Conservation (phyloP, 2,888 invertebrate species). For the Mellilla xanthometata region DNA sequence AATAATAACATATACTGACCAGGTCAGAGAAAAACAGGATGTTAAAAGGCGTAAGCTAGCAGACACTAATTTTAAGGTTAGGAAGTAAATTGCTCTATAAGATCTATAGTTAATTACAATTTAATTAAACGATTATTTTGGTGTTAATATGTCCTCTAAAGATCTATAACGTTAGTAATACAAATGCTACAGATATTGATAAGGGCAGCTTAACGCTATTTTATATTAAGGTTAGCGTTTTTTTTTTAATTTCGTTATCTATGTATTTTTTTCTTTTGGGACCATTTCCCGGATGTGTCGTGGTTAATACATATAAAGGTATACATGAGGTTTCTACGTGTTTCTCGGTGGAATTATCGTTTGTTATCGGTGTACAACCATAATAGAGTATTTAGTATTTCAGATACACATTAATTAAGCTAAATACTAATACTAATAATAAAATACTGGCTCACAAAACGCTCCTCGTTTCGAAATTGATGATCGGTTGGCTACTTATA, state of each 20-base stretch:
- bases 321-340: too few species aligned
- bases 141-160: constrained; percentile 12
- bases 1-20: constrained; percentile 56
- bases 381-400: constrained; percentile 18
- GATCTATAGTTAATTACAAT: constrained; percentile 10
- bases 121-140: constrained; percentile 11
- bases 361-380: constrained; percentile 16
- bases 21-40: constrained; percentile 55
- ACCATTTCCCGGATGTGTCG: too few species aligned
- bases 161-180: constrained; percentile 2
- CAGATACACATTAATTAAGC: constrained; percentile 1
- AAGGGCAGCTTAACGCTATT: neutral
- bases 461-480: too few species aligned
- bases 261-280: too few species aligned
- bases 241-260: too few species aligned
- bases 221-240: neutral
- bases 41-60: constrained; percentile 59
- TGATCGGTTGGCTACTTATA: too few species aligned
- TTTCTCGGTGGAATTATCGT: too few species aligned
- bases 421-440: too few species aligned
- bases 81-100: constrained; percentile 17
- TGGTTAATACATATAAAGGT: too few species aligned
- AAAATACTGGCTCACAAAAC: constrained; percentile 10
- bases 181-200: constrained; percentile 9
- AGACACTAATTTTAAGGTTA: constrained; percentile 52